Base-by-base conservation (phyloP, 2,888 invertebrate species). In the Euzophera pinguis region DNA sequence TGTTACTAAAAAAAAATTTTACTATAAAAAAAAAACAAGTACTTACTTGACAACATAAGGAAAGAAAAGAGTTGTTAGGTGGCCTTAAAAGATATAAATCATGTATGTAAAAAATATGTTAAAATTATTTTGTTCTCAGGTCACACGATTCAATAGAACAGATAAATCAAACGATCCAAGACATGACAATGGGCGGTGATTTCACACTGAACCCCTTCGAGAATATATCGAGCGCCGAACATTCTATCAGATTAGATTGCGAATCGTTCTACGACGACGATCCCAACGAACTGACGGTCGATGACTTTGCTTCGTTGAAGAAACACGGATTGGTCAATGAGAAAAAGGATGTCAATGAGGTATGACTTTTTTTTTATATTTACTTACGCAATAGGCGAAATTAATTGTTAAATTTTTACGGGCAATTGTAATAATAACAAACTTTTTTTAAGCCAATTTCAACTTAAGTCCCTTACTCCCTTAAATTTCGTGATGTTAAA, bases 131-230 rank as follows among this genome's bases (percentile, higher is more conserved):
- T n/a, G 7, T 12, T 62, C 57, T 1, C 63, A 89, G 89, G 52
- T 73, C 80, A 0, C 79, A 81, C 50, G 89, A 89, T 60, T 83
- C 88, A 14, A 79, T 89, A 57, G 90, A 90, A 53, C 88, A 88
- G 58, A 89, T 90, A 60, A 90, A 91, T 64, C 90, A 91, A 61
- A 91, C 91, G 0, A 89, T 91, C 14, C 86, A 90, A 65, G 91
- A 91, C 61, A 91, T 91, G 91, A 89, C 89, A 0, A 85, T 90
- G 73, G 85, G 88, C 0, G 89, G 86, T 0, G 89, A 91, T 39
- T 84, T 87, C 59, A 79, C 78, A 0, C 68, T 90, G 0, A 91
- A 91, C 47, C 90, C 91, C 0, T 91, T 91, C 47, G 91, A 90
- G 59, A 79, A 72, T 27, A 56, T 87, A 0, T 67, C 78, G 0